These are phyloP conservation scores for Parotocinclus haroldoi DNA, from an alignment of 2,797 vertebrate species.

Conservation along the genomic window DNA sequence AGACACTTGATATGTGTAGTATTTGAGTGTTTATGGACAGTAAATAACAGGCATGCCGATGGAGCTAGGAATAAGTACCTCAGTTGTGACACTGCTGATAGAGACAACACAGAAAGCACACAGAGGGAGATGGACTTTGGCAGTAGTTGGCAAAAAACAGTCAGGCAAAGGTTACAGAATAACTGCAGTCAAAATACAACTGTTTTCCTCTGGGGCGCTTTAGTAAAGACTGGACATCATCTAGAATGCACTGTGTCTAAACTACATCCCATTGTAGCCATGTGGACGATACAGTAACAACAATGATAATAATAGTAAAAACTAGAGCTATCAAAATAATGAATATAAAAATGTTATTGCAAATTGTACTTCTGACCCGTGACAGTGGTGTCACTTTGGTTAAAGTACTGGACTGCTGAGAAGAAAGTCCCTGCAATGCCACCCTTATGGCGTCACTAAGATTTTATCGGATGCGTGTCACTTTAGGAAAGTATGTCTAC, in stretches of 20 bases:
- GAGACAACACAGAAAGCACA: slow-evolving; percentile 32
- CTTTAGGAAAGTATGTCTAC: too few species aligned
- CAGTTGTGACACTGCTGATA: slow-evolving; percentile 53
- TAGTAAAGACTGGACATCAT: slow-evolving; percentile 20
- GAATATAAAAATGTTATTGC: too few species aligned
- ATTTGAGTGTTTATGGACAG: background rate
- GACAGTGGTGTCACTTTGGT: too few species aligned
- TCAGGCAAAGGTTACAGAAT: slow-evolving; percentile 53
- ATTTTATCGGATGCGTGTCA: too few species aligned
- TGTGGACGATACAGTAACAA: too few species aligned
- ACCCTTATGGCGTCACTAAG: too few species aligned
- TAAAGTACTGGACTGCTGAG: too few species aligned
- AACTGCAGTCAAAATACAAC: slow-evolving; percentile 53
- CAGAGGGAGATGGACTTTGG: slow-evolving; percentile 66
- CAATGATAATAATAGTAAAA: too few species aligned
- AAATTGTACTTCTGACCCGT: too few species aligned
- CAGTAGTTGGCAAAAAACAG: slow-evolving; percentile 57
- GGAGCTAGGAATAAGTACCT: background rate
- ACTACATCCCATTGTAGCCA: too few species aligned
- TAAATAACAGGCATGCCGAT: background rate
- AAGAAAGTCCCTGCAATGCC: too few species aligned
- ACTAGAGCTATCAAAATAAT: too few species aligned
- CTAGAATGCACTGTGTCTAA: background rate
- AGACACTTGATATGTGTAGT: background rate
- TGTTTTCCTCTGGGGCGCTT: slow-evolving; percentile 1